phyloP scores from a whole-genome alignment of 2,888 invertebrate species.

The Phaonia tiefii region DNA sequence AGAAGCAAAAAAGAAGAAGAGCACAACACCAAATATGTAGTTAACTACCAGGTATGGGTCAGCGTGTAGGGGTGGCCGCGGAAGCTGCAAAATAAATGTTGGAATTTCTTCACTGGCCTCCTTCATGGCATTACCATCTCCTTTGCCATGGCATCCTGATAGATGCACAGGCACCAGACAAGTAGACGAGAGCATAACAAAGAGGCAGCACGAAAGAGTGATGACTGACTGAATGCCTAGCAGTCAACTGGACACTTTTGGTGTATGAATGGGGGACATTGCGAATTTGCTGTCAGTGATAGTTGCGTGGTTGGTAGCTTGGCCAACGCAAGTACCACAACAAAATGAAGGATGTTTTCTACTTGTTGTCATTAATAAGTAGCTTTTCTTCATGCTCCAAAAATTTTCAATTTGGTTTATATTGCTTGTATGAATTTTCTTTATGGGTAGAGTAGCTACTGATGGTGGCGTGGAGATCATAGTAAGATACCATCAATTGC shows the following conservation, averaged over 20 bases:
- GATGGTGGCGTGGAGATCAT: neutral
- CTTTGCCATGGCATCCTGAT: neutral
- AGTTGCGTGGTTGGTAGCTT: neutral
- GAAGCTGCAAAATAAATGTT: slow-evolving; percentile 46
- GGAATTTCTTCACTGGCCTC: slow-evolving; percentile 53
- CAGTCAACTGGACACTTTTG: slow-evolving; percentile 43
- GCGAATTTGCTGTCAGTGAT: slow-evolving; percentile 42
- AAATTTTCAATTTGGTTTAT: slow-evolving; percentile 49
- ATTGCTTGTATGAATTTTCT: neutral
- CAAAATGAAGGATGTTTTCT: neutral
- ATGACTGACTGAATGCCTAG: slow-evolving; percentile 21
- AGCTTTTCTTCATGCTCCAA: slow-evolving; percentile 57
- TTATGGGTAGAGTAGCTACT: too few species aligned
- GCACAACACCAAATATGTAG: slow-evolving; percentile 11
- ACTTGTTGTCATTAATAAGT: neutral
- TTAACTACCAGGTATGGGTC: slow-evolving; percentile 1
- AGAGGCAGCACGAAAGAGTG: neutral
- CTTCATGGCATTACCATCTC: neutral
- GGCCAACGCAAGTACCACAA: neutral
- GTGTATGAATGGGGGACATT: slow-evolving; percentile 22
- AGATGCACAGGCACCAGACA: neutral
- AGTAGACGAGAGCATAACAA: neutral
- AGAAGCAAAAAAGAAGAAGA: slow-evolving; percentile 19
- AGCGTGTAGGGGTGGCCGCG: neutral
- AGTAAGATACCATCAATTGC: slow-evolving; percentile 15